Evolutionary conservation across 2,888 invertebrate genomes (phyloP).

Genomic region (Pandemis heparana): DNA sequence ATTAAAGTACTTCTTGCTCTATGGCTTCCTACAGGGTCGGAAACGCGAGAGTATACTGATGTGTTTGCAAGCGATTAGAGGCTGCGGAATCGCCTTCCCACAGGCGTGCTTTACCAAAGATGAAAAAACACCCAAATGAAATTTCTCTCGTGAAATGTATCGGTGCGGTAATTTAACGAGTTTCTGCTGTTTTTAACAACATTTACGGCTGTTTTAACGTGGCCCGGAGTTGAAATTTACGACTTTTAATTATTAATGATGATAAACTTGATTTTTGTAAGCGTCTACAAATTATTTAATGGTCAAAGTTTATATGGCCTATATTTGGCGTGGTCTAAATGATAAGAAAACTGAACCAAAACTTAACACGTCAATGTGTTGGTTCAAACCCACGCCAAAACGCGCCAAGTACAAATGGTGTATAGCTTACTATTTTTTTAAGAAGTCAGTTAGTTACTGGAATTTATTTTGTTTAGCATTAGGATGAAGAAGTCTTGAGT

Average conservation of each 20-base stretch:
- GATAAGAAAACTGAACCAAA: neutral
- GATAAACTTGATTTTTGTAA: conserved; percentile 16
- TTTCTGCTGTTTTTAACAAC: conserved; percentile 7
- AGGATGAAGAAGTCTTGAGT: no score
- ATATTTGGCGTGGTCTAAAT: neutral
- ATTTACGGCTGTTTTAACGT: conserved; percentile 6
- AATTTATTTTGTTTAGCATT: no score
- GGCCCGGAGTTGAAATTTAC: conserved; percentile 6
- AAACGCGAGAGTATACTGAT: no score
- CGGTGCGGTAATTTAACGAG: conserved; percentile 7
- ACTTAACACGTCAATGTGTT: neutral
- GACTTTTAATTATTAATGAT: conserved; percentile 24
- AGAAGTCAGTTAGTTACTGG: no score
- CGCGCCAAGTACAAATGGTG: no score
- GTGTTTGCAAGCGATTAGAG: no score
- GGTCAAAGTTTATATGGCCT: neutral
- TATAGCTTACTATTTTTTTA: no score
- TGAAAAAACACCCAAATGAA: neutral
- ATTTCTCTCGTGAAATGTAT: conserved; percentile 1
- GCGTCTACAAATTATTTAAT: conserved; percentile 13
- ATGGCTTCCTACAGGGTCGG: no score
- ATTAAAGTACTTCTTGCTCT: no score
- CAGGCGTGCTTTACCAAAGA: neutral
- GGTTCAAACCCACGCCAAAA: neutral
- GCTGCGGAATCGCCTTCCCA: no score